Conservation (phyloP, 2,113 vertebrate genomes). For the human (Homo sapiens) region GRCh38 chr15:53546501-53547000, state of each 20-base stretch:
- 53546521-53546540: no score
- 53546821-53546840: neutral
- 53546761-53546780: neutral
- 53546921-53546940: neutral
- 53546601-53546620: no score
- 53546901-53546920: neutral
- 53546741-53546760: neutral
- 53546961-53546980: neutral
- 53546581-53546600: no score
- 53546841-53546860: neutral
- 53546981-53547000: neutral
- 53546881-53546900: constrained; percentile 13
- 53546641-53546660: no score
- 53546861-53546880: neutral
- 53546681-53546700: neutral
- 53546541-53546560: no score
- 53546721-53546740: neutral
- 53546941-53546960: neutral
- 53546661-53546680: neutral
- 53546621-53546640: no score
- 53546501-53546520: no score
- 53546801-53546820: neutral
- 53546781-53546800: neutral
- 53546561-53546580: no score
- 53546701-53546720: neutral